These are phyloP conservation scores for Agrochola circellaris DNA, from an alignment of 2,888 invertebrate species.

Conservation along the genomic window DNA sequence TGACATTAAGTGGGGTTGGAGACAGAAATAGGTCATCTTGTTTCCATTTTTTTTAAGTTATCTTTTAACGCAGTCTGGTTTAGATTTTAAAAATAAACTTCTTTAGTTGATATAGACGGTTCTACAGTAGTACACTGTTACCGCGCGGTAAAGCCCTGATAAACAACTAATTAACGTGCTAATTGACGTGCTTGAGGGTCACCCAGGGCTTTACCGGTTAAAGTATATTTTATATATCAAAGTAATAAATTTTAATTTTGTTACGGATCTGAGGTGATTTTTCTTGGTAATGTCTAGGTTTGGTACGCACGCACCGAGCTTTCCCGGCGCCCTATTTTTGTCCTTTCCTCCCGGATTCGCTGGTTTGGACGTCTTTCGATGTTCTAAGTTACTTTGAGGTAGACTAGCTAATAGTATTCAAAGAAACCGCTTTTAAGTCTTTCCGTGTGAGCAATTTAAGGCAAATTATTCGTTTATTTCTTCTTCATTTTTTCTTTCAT, in stretches of 20 bases:
- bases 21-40: too few relatives aligned
- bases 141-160: too few relatives aligned
- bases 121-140: not conserved
- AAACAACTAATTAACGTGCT: too few relatives aligned
- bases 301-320: conserved; percentile 35
- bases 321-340: conserved; percentile 50
- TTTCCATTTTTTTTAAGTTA: too few relatives aligned
- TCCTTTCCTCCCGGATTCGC: conserved; percentile 50
- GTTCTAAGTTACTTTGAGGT: conserved; percentile 28
- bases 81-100: too few relatives aligned
- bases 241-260: conserved; percentile 25
- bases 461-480: not conserved
- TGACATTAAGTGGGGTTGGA: too few relatives aligned
- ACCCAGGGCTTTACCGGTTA: too few relatives aligned
- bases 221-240: not conserved
- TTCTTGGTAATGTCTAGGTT: conserved; percentile 18
- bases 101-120: not conserved
- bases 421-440: conserved; percentile 5
- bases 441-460: conserved; percentile 16
- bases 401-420: conserved; percentile 20
- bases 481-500: not conserved
- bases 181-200: too few relatives aligned
- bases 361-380: conserved; percentile 32
- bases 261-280: conserved; percentile 1
- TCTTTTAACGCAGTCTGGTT: too few relatives aligned